A percentile compares a stretch with the other conserved stretches of the same genome.
Evolutionary conservation across 2,113 vertebrate species (phyloP).

Genomic region (Elanoides forficatus): DNA sequence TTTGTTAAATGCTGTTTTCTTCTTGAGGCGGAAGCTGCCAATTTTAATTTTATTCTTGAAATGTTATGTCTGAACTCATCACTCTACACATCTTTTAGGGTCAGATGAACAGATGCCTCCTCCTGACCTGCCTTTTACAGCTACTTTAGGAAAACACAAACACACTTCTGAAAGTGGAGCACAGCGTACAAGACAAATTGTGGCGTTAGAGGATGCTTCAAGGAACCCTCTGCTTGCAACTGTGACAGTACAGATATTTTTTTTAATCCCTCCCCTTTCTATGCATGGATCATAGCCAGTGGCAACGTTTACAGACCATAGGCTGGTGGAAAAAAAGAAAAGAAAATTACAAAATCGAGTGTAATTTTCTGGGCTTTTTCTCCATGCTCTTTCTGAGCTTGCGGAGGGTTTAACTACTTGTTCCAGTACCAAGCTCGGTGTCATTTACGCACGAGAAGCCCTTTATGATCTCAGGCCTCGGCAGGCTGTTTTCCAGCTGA

Average conservation of each 20-base stretch:
- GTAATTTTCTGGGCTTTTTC: background rate
- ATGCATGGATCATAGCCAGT: background rate
- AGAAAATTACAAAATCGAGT: background rate
- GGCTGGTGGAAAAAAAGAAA: background rate
- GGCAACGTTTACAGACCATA: background rate
- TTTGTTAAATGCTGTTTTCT: background rate
- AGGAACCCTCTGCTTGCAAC: background rate
- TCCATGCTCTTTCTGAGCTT: background rate
- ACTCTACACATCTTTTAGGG: background rate
- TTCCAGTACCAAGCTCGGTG: background rate
- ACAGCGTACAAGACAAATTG: rapidly evolving
- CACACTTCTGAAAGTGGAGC: background rate
- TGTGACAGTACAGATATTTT: background rate
- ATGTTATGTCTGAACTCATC: background rate
- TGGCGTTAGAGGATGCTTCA: background rate
- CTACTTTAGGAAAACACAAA: background rate
- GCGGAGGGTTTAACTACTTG: background rate
- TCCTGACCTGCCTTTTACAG: background rate
- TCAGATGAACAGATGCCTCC: background rate
- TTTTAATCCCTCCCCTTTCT: no score
- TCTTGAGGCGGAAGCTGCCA: background rate
- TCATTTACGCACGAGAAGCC: background rate
- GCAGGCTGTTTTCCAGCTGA: background rate
- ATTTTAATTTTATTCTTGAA: background rate
- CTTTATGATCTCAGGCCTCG: background rate